Evolutionary conservation across 30 jellyfish, hydroid and myxozoan species (phyloP).

Genomic region (Mastigias papua): DNA sequence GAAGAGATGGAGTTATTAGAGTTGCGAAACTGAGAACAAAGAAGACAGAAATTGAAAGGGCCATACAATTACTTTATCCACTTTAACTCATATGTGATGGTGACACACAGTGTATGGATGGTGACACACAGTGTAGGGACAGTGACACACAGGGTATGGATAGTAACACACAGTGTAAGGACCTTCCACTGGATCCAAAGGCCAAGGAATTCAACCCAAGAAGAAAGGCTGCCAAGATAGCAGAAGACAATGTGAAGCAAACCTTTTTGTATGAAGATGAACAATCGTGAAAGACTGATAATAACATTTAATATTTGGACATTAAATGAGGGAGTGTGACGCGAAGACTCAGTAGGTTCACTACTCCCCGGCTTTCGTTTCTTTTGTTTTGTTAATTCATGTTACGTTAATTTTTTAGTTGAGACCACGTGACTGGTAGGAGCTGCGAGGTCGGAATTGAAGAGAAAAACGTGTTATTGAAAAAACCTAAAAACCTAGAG

Average conservation of each 20-base stretch:
- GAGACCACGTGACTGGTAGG: background rate
- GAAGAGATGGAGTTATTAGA: conserved; percentile 76
- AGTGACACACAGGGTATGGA: background rate
- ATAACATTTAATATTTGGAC: conserved; percentile 13
- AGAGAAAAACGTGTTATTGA: no score
- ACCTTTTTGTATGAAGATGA: conserved; percentile 1
- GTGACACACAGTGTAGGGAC: background rate
- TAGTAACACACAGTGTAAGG: background rate
- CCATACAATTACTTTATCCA: conserved; percentile 68
- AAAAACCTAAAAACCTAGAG: no score
- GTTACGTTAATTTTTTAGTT: background rate
- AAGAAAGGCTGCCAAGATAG: conserved; percentile 3
- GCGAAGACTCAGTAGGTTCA: conserved; percentile 9
- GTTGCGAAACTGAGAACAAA: conserved; percentile 65
- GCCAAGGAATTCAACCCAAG: conserved; percentile 22
- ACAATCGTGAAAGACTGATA: conserved; percentile 5
- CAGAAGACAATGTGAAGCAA: background rate
- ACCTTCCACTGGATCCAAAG: conserved; percentile 1
- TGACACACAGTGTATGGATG: background rate
- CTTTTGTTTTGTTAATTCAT: background rate
- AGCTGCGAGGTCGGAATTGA: no score
- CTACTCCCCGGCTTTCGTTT: background rate
- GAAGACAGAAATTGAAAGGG: conserved; percentile 66
- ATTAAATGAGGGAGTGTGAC: conserved; percentile 28
- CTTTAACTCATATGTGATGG: conserved; percentile 65